Conservation (phyloP, 1,140 invertebrate species). For the Helicoverpa zea region DNA sequence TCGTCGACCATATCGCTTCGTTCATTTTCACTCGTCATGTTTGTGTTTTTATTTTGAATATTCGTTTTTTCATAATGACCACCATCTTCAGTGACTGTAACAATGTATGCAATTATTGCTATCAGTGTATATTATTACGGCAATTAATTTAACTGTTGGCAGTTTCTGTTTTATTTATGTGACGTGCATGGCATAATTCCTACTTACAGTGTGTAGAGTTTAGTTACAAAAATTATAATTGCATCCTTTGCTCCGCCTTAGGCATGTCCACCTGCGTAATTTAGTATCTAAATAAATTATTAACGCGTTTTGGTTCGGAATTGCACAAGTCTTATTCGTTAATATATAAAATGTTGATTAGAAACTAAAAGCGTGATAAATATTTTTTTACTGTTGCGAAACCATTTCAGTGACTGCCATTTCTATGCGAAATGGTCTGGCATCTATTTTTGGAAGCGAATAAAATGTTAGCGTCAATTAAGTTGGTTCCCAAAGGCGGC, state of each 20-base stretch:
- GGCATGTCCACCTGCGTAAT: slow-evolving; percentile 34
- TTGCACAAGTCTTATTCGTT: neutral
- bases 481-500: slow-evolving; percentile 15
- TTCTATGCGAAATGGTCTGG: too few relatives aligned
- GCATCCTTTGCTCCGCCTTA: slow-evolving; percentile 22
- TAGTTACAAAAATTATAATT: slow-evolving; percentile 38
- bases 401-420: too few relatives aligned
- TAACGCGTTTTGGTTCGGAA: neutral
- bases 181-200: slow-evolving; percentile 28
- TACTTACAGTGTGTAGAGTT: neutral
- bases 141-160: slow-evolving; percentile 32
- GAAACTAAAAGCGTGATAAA: too few relatives aligned
- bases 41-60: slow-evolving; percentile 45
- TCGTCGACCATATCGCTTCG: slow-evolving; percentile 46
- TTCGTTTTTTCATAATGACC: slow-evolving; percentile 42
- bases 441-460: neutral
- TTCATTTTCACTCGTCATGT: slow-evolving; percentile 49
- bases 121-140: slow-evolving; percentile 39
- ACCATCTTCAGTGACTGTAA: slow-evolving; percentile 50
- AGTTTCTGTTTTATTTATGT: slow-evolving; percentile 34
- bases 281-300: slow-evolving; percentile 37
- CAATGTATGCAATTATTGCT: slow-evolving; percentile 44
- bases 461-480: slow-evolving; percentile 12
- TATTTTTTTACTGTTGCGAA: too few relatives aligned
- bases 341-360: neutral